A percentile compares a stretch with the other conserved stretches of the same genome.
Conservation (phyloP, 2,797 vertebrate genomes). For the Heliangelus exortis region DNA sequence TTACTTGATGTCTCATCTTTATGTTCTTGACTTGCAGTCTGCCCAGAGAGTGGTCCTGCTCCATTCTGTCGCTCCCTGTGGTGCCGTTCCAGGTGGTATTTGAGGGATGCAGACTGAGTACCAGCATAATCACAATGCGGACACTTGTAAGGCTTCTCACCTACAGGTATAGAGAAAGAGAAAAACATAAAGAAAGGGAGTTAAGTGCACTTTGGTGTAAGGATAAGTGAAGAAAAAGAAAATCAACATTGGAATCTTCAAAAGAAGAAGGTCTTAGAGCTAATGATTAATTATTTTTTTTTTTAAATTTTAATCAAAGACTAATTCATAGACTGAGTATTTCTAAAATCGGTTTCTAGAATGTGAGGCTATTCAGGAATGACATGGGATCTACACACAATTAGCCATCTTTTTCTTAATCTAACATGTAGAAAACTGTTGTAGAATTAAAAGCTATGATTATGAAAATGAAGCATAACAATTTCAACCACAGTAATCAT, state of each 20-base stretch:
- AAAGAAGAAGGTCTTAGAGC: slow-evolving; percentile 49
- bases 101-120: slow-evolving; percentile 97
- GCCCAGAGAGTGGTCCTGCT: slow-evolving; percentile 85
- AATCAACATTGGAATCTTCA: slow-evolving; percentile 45
- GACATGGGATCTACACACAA: slow-evolving; percentile 80
- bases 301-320: slow-evolving; percentile 56
- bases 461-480: slow-evolving; percentile 85
- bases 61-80: slow-evolving; percentile 96
- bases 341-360: slow-evolving; percentile 71
- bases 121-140: slow-evolving; percentile 99
- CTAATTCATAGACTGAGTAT: slow-evolving; percentile 70
- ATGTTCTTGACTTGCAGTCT: slow-evolving; percentile 82
- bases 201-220: slow-evolving; percentile 62
- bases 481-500: slow-evolving; percentile 80
- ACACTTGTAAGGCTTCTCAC: slow-evolving; percentile 99
- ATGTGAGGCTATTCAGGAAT: slow-evolving; percentile 74
- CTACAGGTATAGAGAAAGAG: slow-evolving; percentile 76
- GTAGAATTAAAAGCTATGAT: slow-evolving; percentile 83
- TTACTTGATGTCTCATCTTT: slow-evolving; percentile 88
- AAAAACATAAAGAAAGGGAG: slow-evolving; percentile 39
- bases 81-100: slow-evolving; percentile 97
- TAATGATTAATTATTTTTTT: slow-evolving; percentile 58
- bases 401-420: slow-evolving; percentile 82
- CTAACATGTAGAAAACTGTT: slow-evolving; percentile 80
- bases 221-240: slow-evolving; percentile 2